A percentile compares a stretch with the other conserved stretches of the same genome.
phyloP scores from a whole-genome alignment of 2,113 vertebrate species.

The Microcebus jonahi region DNA sequence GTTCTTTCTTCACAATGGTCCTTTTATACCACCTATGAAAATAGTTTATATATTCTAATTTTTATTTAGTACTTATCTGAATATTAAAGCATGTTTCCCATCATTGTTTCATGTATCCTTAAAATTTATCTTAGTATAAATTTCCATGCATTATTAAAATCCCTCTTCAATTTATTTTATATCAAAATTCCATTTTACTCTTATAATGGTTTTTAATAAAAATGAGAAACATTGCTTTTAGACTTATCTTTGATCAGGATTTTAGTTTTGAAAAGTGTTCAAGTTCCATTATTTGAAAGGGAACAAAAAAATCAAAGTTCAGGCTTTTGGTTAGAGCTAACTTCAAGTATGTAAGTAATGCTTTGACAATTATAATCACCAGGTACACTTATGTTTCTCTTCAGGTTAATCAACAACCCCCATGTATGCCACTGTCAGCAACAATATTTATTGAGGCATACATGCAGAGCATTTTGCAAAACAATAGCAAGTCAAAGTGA shows the following conservation, averaged over 20 bases:
- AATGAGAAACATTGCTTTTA: neutral
- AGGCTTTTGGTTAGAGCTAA: neutral
- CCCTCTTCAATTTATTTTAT: constrained; percentile 17
- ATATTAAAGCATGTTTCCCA: neutral
- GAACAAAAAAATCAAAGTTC: constrained; percentile 48
- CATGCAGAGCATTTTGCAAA: neutral
- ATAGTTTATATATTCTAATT: neutral
- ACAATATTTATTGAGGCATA: neutral
- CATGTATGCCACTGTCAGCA: neutral
- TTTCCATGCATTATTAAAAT: constrained; percentile 48
- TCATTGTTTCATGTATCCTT: neutral
- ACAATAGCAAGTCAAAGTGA: neutral
- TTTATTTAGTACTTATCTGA: constrained; percentile 13
- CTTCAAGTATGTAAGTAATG: neutral
- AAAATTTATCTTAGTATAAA: constrained; percentile 1
- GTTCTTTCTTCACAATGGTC: neutral
- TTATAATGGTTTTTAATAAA: constrained; percentile 44
- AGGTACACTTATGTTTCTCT: constrained; percentile 10
- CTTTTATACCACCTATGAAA: constrained; percentile 24
- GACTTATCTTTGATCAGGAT: constrained; percentile 39
- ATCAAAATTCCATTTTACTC: constrained; percentile 52
- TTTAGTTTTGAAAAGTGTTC: constrained; percentile 31
- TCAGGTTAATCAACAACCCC: neutral
- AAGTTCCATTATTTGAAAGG: neutral
- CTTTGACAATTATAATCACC: neutral